phyloP scores from a whole-genome alignment of 2,797 vertebrate genomes.

The Chaenodraco wilsoni region DNA sequence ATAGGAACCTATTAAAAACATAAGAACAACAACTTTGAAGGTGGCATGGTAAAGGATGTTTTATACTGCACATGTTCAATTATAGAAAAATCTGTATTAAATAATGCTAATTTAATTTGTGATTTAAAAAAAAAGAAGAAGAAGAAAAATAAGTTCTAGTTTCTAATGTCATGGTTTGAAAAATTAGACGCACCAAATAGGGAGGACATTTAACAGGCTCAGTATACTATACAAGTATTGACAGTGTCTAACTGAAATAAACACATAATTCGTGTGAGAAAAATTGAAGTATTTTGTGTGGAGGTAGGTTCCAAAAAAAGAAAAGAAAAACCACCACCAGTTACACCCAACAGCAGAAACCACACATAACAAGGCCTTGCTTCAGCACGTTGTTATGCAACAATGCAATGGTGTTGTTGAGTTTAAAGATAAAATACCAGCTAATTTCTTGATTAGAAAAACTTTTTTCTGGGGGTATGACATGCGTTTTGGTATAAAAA shows the following conservation, averaged over 20 bases:
- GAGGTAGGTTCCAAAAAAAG: background rate
- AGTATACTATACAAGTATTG: background rate
- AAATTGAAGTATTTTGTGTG: background rate
- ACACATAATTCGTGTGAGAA: background rate
- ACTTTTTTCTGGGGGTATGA: background rate
- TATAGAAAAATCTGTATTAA: no score
- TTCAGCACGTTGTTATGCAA: background rate
- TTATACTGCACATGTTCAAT: background rate
- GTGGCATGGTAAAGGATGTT: background rate
- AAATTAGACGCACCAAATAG: background rate
- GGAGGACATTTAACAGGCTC: background rate
- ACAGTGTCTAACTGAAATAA: background rate
- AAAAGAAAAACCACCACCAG: background rate
- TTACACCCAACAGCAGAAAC: constrained; percentile 16
- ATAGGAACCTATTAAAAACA: background rate
- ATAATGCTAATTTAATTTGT: background rate
- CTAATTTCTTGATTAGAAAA: background rate
- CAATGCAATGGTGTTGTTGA: background rate
- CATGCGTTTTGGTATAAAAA: background rate
- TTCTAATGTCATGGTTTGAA: background rate
- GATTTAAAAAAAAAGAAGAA: background rate
- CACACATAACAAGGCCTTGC: background rate
- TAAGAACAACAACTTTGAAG: background rate
- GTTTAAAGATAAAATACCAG: constrained; percentile 8
- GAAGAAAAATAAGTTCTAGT: background rate